phyloP scores from a whole-genome alignment of 2,113 vertebrate genomes.

The Lipophrys pholis region DNA sequence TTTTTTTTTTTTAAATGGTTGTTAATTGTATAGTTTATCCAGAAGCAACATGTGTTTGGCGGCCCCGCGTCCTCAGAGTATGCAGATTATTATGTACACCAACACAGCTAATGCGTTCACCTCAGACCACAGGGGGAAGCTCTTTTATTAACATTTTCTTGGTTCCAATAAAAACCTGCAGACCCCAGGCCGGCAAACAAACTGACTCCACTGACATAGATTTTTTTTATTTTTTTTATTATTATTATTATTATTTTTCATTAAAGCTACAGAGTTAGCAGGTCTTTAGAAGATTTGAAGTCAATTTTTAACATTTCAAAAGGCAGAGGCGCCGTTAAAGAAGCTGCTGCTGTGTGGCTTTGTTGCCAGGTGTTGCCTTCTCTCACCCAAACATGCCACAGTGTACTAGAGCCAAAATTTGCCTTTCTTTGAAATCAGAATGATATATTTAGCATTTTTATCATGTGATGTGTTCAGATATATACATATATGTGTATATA shows the following conservation, averaged over 20 bases:
- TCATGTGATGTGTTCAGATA: constrained; percentile 69
- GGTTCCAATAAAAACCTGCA: constrained; percentile 23
- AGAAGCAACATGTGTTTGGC: constrained; percentile 10
- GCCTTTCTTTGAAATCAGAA: constrained; percentile 75
- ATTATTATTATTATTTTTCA: no score
- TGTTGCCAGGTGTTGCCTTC: constrained; percentile 72
- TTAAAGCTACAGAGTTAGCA: background rate
- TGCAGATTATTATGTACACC: constrained; percentile 16
- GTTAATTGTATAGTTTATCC: constrained; percentile 18
- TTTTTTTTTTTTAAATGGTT: constrained; percentile 7
- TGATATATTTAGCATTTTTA: constrained; percentile 72
- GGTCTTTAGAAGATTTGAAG: constrained; percentile 6
- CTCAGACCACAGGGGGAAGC: background rate
- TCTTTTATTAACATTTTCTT: constrained; percentile 10
- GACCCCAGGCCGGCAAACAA: constrained; percentile 16
- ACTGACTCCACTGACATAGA: constrained; percentile 18
- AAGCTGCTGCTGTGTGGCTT: constrained; percentile 73
- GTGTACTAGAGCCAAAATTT: constrained; percentile 74
- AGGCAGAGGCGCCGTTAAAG: constrained; percentile 45
- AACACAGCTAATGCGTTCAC: background rate
- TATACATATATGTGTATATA: constrained; percentile 45
- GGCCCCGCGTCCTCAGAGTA: constrained; percentile 4
- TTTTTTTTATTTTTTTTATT: constrained; percentile 4
- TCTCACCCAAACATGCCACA: constrained; percentile 67
- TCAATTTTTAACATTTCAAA: constrained; percentile 57